Evolutionary conservation across 2,888 invertebrate species (phyloP).

Genomic region (Macrosoma leucophasiata): DNA sequence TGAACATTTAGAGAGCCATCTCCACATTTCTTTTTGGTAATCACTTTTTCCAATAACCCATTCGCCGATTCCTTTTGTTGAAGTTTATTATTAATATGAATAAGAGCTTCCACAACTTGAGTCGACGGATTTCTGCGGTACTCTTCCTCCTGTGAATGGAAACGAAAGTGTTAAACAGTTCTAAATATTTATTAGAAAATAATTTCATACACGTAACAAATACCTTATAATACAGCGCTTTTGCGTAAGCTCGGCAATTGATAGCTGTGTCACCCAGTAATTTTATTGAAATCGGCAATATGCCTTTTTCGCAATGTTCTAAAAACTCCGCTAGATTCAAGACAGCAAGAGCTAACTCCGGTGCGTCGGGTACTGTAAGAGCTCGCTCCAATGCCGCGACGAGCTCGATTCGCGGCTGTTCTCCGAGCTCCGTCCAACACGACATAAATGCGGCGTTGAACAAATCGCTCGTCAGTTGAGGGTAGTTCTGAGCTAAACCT

Average conservation of each 20-base stretch:
- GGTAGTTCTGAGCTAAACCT: conserved; percentile 92
- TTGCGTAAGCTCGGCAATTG: conserved; percentile 87
- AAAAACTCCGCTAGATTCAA: conserved; percentile 98
- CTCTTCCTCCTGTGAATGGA: conserved; percentile 84
- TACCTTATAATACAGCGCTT: conserved; percentile 78
- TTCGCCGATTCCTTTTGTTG: conserved; percentile 98
- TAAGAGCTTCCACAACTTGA: conserved; percentile 93
- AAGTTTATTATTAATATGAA: conserved; percentile 97
- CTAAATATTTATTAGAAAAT: not conserved
- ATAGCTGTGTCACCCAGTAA: conserved; percentile 95
- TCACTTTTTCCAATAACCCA: conserved; percentile 92
- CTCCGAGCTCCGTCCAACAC: conserved; percentile 96
- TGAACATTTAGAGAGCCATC: conserved; percentile 69
- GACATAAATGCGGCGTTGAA: conserved; percentile 99
- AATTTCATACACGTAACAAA: conserved; percentile 1
- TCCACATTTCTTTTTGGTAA: conserved; percentile 82
- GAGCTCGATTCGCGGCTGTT: conserved; percentile 87
- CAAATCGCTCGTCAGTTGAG: conserved; percentile 92
- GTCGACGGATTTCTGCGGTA: conserved; percentile 80
- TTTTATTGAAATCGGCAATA: conserved; percentile 91
- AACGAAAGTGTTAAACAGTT: conserved; percentile 1
- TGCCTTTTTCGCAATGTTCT: conserved; percentile 98
- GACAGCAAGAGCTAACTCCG: conserved; percentile 95
- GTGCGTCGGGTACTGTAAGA: conserved; percentile 91
- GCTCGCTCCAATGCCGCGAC: conserved; percentile 91